A percentile compares a stretch with the other conserved stretches of the same genome.
Conservation (phyloP, 2,888 invertebrate species). For the Sesamia inferens region DNA sequence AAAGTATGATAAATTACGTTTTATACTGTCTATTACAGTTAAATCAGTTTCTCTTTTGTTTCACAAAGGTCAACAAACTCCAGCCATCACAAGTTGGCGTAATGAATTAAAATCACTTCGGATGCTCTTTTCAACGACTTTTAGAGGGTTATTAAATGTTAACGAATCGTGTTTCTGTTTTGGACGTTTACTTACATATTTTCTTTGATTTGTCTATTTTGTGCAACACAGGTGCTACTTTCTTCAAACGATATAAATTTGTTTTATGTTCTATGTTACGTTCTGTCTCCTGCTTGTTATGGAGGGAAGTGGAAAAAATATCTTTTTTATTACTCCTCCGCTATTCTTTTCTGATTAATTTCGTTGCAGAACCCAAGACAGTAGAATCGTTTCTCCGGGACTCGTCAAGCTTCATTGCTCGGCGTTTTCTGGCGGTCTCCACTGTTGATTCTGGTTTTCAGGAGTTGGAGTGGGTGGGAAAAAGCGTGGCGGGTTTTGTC, state of each 20-base stretch:
- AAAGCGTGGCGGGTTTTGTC: too few species aligned
- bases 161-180: neutral
- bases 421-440: too few species aligned
- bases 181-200: neutral
- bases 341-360: too few species aligned
- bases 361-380: too few species aligned
- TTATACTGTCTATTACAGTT: slow-evolving; percentile 11
- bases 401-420: too few species aligned
- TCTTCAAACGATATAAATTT: neutral
- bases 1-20: slow-evolving; percentile 48
- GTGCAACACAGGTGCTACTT: neutral
- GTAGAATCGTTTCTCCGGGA: too few species aligned
- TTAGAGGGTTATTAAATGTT: slow-evolving; percentile 13
- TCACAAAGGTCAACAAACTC: slow-evolving; percentile 47
- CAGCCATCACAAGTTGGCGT: slow-evolving; percentile 25
- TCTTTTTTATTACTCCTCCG: too few species aligned
- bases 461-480: too few species aligned
- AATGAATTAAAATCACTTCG: slow-evolving; percentile 46
- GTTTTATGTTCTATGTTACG: too few species aligned
- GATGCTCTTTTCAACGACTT: slow-evolving; percentile 25
- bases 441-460: too few species aligned
- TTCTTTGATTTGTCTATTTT: neutral
- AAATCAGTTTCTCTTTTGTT: slow-evolving; percentile 46
- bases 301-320: too few species aligned
- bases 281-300: too few species aligned